phyloP scores from a whole-genome alignment of 2,113 vertebrate genomes.

The Andinoacara biseriatus region DNA sequence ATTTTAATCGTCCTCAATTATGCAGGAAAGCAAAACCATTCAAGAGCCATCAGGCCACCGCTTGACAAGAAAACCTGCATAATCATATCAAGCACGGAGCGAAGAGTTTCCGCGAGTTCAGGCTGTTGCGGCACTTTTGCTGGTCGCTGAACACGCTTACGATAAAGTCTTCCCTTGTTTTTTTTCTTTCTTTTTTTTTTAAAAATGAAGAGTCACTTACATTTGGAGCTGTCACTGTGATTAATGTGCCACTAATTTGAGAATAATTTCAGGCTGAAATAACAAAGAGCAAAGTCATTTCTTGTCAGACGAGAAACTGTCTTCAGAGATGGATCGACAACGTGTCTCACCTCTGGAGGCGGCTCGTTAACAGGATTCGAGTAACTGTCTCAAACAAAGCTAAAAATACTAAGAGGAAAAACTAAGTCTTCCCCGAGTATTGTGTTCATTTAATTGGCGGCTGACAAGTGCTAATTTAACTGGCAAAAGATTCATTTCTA shows the following conservation, averaged over 20 bases:
- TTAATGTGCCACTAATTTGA: slow-evolving; percentile 75
- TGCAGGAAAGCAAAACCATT: slow-evolving; percentile 40
- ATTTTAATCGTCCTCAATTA: slow-evolving; percentile 56
- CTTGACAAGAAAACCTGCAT: slow-evolving; percentile 43
- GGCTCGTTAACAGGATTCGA: slow-evolving; percentile 41
- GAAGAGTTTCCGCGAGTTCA: slow-evolving; percentile 44
- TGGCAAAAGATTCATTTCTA: slow-evolving; percentile 48
- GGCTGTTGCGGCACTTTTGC: slow-evolving; percentile 38
- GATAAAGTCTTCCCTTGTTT: slow-evolving; percentile 35
- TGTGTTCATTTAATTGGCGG: slow-evolving; percentile 51
- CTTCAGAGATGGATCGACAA: slow-evolving; percentile 45
- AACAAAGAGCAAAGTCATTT: slow-evolving; percentile 53
- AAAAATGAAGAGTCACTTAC: slow-evolving; percentile 62
- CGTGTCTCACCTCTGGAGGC: slow-evolving; percentile 8
- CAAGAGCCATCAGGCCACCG: slow-evolving; percentile 36
- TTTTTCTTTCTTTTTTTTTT: neutral
- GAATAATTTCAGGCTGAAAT: slow-evolving; percentile 67
- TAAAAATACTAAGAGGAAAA: slow-evolving; percentile 49
- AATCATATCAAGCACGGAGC: slow-evolving; percentile 42
- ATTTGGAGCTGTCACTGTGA: slow-evolving; percentile 68
- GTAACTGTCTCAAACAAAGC: slow-evolving; percentile 34
- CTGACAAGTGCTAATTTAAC: slow-evolving; percentile 67
- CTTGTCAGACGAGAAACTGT: slow-evolving; percentile 53
- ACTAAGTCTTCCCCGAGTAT: slow-evolving; percentile 26
- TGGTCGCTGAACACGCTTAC: neutral